phyloP scores from a whole-genome alignment of 92 coral and sea anemone genomes.

The Bergia puertoricense region DNA sequence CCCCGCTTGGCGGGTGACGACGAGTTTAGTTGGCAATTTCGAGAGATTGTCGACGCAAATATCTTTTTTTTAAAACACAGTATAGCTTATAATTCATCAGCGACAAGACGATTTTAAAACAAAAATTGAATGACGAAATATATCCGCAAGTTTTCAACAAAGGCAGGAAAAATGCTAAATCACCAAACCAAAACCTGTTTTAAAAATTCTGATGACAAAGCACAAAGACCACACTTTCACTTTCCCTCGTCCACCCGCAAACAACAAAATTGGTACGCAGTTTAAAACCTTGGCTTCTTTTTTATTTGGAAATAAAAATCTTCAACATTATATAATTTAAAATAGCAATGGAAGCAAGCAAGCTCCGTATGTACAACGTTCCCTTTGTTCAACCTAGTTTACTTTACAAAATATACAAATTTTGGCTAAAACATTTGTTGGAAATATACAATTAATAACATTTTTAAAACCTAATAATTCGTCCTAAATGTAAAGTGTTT shows the following conservation, averaged over 20 bases:
- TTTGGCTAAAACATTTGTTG: slow-evolving; percentile 2
- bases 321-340: slow-evolving; percentile 37
- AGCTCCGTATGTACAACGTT: slow-evolving; percentile 37
- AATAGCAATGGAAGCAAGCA: slow-evolving; percentile 29
- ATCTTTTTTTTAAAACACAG: background rate
- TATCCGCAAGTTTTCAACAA: background rate
- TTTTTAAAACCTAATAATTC: slow-evolving; percentile 13
- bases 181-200: background rate
- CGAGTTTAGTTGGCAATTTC: background rate
- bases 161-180: background rate
- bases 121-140: background rate
- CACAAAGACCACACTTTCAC: slow-evolving; percentile 21
- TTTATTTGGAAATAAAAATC: slow-evolving; percentile 37
- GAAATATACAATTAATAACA: slow-evolving; percentile 33
- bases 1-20: background rate
- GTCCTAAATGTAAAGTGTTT: slow-evolving; percentile 1
- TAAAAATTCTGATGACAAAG: background rate
- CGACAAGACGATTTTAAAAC: background rate
- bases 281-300: slow-evolving; percentile 19
- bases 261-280: background rate
- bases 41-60: background rate
- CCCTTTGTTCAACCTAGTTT: slow-evolving; percentile 18
- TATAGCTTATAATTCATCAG: background rate
- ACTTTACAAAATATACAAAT: slow-evolving; percentile 43
- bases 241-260: slow-evolving; percentile 9